Base-by-base conservation (phyloP, 2,888 invertebrate genomes). In the Zygothrica quintamaculata region DNA sequence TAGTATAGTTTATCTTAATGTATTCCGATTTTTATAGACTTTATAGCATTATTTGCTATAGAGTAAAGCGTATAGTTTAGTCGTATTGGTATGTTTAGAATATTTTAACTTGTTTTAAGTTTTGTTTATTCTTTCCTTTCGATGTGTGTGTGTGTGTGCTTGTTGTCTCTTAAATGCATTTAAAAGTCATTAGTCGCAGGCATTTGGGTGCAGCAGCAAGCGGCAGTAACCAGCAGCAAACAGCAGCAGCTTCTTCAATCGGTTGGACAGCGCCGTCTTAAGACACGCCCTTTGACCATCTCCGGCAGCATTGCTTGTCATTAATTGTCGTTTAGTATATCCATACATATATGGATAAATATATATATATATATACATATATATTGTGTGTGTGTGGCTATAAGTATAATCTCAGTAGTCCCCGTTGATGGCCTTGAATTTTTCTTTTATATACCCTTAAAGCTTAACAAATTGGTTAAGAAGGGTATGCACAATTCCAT, bases 141-240 rank as follows among this genome's bases (percentile, higher is more conserved):
- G 18, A 5, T 22, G 18, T 44, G 16, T 42, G 67, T 56, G 31
- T 16, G 18, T 43, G 51, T 50, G 26, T 44, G 2, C 50, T 37
- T 70, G 64, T 53, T 58, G 62, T 47, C 59, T 59, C 59, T 78
- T 72, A 50, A 79, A 73, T 65, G 79, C 80, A 82, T 80, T 80
- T 71, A 79, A 80, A 82, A 82, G 73, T 80, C 80, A 80, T 80
- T 80, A 80, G 82, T 65, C 64, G 68, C 81, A 77, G 79, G 59
- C 72, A 65, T 65, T 48, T 59, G 58, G 65, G 33, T 62, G 57
- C 53, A 34, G 42, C 31, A 29, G 18, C 25, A 13, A n/a, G 48
- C 15, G 26, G 43, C 36, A 31, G 16, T n/a, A n/a, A n/a, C n/a
- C n/a, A n/a, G n/a, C n/a, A n/a, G n/a, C n/a, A n/a, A n/a, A n/a